Evolutionary conservation across 2,888 invertebrate genomes (phyloP), one percentile per base, ranked within the genome.

Genomic region (Parascotia fuliginaria): DNA sequence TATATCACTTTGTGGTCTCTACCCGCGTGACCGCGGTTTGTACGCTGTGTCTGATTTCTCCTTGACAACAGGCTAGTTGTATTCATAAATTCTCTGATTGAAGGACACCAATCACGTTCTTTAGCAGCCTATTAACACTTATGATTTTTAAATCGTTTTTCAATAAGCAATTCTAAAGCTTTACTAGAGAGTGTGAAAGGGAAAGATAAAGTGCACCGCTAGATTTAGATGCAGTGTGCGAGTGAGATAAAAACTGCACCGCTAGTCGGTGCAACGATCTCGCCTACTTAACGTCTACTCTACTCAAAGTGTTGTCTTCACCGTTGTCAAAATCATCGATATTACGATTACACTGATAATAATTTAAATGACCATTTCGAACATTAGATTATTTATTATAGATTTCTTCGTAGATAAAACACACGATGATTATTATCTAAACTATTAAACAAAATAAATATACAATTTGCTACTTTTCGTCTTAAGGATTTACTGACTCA

Each of bases 211-310:
- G 48, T 44, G 53, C 64, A 55, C 60, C 64, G 60, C 64, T 66
- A 60, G 49, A 52, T 63, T 56, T 55, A 37, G 37, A 47, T 46
- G 42, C 24, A 47, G 45, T 9, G 62, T 59, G 71, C 44, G 73
- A 79, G 68, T 48, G 75, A 72, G 73, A 78, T 55, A 55, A 65
- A 69, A 64, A 60, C 60, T 79, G 76, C 75, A 79, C 82, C 77
- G 82, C 81, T 82, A 79, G 75, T 59, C 73, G 71, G 72, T 77
- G 77, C 79, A 83, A 75, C 77, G 73, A 77, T 80, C 77, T 75
- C 77, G 71, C 73, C 76, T 76, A 75, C 73, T 71, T 68, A 70
- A 57, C 51, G 68, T 73, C 71, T 75, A 70, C 73, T 65, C 70
- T 66, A 68, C 56, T 59, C 60, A 46, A 63, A 70, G 70, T 64